These are phyloP conservation scores for Rhimphoctona megacephalus DNA, from an alignment of 2,888 invertebrate species.

Conservation along the genomic window DNA sequence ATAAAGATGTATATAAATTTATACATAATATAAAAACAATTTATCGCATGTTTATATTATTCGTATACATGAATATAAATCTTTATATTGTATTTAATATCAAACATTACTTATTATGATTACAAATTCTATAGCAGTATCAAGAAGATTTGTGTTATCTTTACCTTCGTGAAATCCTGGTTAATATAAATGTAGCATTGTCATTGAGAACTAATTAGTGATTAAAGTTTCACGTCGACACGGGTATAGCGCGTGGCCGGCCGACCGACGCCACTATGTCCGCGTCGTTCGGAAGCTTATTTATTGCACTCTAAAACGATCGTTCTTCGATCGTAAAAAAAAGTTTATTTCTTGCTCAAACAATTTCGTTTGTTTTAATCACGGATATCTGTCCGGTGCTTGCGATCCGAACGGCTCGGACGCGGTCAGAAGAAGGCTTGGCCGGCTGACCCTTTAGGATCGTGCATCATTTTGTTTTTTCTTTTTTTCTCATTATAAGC, in stretches of 20 bases:
- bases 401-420: slow-evolving; percentile 68
- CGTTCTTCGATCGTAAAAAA: slow-evolving; percentile 1
- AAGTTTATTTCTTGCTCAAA: slow-evolving; percentile 6
- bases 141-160: slow-evolving; percentile 83
- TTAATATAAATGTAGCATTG: slow-evolving; percentile 84
- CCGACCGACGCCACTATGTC: slow-evolving; percentile 65
- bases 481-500: slow-evolving; percentile 30
- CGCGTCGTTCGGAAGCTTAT: slow-evolving; percentile 66
- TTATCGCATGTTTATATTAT: background rate
- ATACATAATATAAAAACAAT: slow-evolving; percentile 33
- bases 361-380: slow-evolving; percentile 7
- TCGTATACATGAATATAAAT: slow-evolving; percentile 36
- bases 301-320: slow-evolving; percentile 13
- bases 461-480: slow-evolving; percentile 55
- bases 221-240: slow-evolving; percentile 80
- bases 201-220: slow-evolving; percentile 84
- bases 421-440: slow-evolving; percentile 51
- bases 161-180: slow-evolving; percentile 85
- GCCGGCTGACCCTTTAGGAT: slow-evolving; percentile 63
- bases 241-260: slow-evolving; percentile 66
- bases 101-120: slow-evolving; percentile 70
- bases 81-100: slow-evolving; percentile 63
- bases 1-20: slow-evolving; percentile 34
- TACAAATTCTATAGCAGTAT: slow-evolving; percentile 78
- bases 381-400: slow-evolving; percentile 58